These are phyloP conservation scores for Cremastobaeus sp. DNA, from an alignment of 2,888 invertebrate species.

Conservation along the genomic window DNA sequence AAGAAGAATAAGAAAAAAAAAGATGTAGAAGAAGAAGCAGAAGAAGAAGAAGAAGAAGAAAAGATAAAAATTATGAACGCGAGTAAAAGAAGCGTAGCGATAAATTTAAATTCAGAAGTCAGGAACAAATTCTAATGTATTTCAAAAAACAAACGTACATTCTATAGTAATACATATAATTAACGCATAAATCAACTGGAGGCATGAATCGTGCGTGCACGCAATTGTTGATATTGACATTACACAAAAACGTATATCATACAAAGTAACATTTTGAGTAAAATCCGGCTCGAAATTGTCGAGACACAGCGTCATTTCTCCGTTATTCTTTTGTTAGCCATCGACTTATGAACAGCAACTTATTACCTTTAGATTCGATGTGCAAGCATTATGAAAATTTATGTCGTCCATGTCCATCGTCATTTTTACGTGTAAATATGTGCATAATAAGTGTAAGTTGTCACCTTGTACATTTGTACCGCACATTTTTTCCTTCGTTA, in stretches of 20 bases:
- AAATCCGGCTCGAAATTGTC: conserved; percentile 22
- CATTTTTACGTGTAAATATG: conserved; percentile 39
- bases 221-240: conserved; percentile 29
- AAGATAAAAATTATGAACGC: too few species aligned
- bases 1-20: too few species aligned
- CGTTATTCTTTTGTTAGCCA: conserved; percentile 41
- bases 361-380: too few species aligned
- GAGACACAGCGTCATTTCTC: conserved; percentile 22
- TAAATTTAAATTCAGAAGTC: conserved; percentile 41
- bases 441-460: conserved; percentile 1
- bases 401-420: conserved; percentile 49
- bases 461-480: background rate
- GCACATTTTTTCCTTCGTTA: conserved; percentile 7
- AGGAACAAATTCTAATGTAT: conserved; percentile 57
- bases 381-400: conserved; percentile 50
- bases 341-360: conserved; percentile 7
- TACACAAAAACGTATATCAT: conserved; percentile 30
- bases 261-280: conserved; percentile 37
- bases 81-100: too few species aligned
- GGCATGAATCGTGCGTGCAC: conserved; percentile 46
- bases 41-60: too few species aligned
- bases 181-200: conserved; percentile 51
- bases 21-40: too few species aligned
- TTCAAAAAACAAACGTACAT: conserved; percentile 58
- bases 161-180: conserved; percentile 54